Evolutionary conservation across 2,888 invertebrate genomes (phyloP).

Genomic region (Agrochola lychnidis): DNA sequence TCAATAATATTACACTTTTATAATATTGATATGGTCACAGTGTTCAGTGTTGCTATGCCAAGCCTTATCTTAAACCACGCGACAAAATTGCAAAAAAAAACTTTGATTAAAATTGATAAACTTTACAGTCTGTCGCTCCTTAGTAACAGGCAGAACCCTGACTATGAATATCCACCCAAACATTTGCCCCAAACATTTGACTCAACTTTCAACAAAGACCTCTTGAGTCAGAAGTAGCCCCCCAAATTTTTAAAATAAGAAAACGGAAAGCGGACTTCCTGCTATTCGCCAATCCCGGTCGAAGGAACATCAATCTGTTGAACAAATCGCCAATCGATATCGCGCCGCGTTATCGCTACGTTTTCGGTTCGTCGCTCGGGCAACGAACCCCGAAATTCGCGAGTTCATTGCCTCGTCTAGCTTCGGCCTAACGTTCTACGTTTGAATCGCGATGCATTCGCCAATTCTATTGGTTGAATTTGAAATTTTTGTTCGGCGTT

Average conservation of each 20-base stretch:
- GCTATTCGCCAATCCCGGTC: conserved; percentile 37
- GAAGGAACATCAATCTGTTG: conserved; percentile 61
- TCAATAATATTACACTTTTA: background rate
- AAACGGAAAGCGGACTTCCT: conserved; percentile 45
- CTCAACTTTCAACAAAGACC: background rate
- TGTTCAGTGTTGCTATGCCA: conserved; percentile 26
- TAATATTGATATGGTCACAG: background rate
- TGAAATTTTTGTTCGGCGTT: conserved; percentile 45
- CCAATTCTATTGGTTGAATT: conserved; percentile 60
- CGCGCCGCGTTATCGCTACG: conserved; percentile 67
- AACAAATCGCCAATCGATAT: conserved; percentile 73
- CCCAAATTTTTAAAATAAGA: conserved; percentile 3
- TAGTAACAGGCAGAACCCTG: background rate
- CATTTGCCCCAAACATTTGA: conserved; percentile 1
- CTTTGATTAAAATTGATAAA: conserved; percentile 24
- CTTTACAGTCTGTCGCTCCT: background rate
- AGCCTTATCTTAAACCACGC: conserved; percentile 20
- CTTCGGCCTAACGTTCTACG: conserved; percentile 57
- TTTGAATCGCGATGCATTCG: conserved; percentile 68
- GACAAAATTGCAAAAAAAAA: conserved; percentile 18
- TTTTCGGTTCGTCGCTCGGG: conserved; percentile 73
- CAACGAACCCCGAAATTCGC: conserved; percentile 73
- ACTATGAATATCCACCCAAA: background rate
- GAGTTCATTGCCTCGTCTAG: conserved; percentile 74
- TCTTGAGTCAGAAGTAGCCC: background rate